A percentile compares a stretch with the other conserved stretches of the same genome.
phyloP scores from a whole-genome alignment of 1,140 invertebrate species.

The Atopsyche davidsoni region DNA sequence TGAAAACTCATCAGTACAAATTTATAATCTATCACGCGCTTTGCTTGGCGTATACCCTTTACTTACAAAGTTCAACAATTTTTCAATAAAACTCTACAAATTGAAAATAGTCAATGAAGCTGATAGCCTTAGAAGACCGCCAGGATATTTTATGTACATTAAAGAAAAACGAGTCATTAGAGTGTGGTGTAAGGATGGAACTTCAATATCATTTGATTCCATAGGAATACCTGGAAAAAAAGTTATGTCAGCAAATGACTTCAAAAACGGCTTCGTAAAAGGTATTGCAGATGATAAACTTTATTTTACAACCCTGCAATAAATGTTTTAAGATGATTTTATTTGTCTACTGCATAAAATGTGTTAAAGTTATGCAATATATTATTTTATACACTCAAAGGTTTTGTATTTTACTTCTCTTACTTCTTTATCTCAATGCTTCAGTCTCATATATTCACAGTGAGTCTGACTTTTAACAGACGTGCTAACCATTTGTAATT shows the following conservation, averaged over 20 bases:
- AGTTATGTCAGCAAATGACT: conserved; percentile 57
- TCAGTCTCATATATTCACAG: too few species aligned
- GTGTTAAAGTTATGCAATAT: too few species aligned
- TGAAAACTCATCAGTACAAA: conserved; percentile 50
- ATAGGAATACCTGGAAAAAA: conserved; percentile 53
- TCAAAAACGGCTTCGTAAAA: conserved; percentile 63
- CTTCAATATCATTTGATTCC: conserved; percentile 52
- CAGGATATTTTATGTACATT: conserved; percentile 50
- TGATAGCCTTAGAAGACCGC: conserved; percentile 14
- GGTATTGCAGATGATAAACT: conserved; percentile 35
- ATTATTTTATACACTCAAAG: too few species aligned
- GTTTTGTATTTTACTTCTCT: too few species aligned
- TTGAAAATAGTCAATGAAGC: conserved; percentile 33
- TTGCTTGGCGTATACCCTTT: conserved; percentile 58
- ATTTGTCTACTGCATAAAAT: too few species aligned
- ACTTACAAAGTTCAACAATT: conserved; percentile 52
- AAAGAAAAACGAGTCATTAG: conserved; percentile 45
- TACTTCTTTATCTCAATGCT: too few species aligned
- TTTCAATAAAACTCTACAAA: conserved; percentile 32
- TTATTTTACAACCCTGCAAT: conserved; percentile 20
- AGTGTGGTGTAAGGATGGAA: conserved; percentile 53
- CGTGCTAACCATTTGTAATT: too few species aligned
- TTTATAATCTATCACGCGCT: conserved; percentile 63
- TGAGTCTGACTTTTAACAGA: too few species aligned
- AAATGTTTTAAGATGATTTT: too few species aligned